Conservation (phyloP, 2,797 vertebrate genomes). For the Phoebastria nigripes region DNA sequence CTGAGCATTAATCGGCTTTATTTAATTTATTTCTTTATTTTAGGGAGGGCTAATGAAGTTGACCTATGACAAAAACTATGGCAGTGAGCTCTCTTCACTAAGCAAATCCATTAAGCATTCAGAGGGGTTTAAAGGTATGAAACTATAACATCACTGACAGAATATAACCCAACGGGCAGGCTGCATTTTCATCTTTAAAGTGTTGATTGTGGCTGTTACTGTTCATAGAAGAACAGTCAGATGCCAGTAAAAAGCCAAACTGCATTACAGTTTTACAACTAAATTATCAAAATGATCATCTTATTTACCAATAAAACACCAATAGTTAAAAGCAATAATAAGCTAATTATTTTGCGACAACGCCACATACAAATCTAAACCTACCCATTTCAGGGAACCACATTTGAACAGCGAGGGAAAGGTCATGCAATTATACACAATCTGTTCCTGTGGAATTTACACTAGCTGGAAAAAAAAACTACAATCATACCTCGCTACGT, state of each 20-base stretch:
- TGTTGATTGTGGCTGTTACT: neutral
- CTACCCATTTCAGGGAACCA: neutral
- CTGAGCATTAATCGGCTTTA: neutral
- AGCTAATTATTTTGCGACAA: neutral
- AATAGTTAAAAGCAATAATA: neutral
- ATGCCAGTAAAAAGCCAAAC: neutral
- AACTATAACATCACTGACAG: neutral
- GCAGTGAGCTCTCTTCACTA: neutral
- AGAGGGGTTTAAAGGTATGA: neutral
- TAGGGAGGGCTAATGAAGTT: neutral
- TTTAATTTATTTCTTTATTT: neutral
- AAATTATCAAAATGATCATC: neutral
- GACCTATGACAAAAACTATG: neutral
- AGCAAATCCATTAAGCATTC: neutral
- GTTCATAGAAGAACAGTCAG: neutral
- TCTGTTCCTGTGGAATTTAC: neutral
- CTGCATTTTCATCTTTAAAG: neutral
- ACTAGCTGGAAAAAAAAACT: neutral
- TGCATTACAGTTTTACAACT: neutral
- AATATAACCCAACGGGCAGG: neutral
- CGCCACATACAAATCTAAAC: neutral
- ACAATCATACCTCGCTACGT: rapidly evolving
- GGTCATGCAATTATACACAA: neutral
- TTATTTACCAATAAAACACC: neutral
- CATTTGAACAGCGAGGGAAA: neutral